Base-by-base conservation (phyloP, 2,797 vertebrate genomes). In the Premnoplex brunnescens region DNA sequence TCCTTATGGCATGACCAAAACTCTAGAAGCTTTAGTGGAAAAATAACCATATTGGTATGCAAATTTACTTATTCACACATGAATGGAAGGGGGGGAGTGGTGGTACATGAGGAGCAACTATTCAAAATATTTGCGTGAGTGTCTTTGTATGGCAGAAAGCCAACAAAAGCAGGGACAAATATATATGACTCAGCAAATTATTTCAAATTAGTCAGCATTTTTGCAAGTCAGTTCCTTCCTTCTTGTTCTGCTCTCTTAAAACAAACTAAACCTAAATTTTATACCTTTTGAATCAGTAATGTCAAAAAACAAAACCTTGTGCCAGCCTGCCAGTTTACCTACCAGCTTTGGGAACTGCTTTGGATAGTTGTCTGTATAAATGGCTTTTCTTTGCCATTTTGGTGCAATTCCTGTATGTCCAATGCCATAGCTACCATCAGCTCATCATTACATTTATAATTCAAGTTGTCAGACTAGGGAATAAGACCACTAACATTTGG, bases 21-120 rank as follows among this genome's bases (percentile, higher is more conserved):
- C 96, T 97, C 94, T 96, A 95, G 83, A 95, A 97, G 93, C 96
- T 95, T 94, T 96, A 97, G 93, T 95, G 84, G 85, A 96, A 97
- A 96, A 97, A 96, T 96, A 96, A 95, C 94, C 96, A 96, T 96
- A 96, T 95, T 96, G 96, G 93, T 96, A 97, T 97, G 95, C 96
- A 96, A 96, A 96, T 97, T 95, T 96, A 88, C 95, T 94, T 96
- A 95, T 96, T 96, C 96, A 88, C 95, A 96, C 94, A 94, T 95
- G 96, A 96, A 92, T 93, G 88, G 89, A 75, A 58, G 4, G 56
- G 62, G 58, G 68, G 64, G 68, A n/a, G n/a, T n/a, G 24, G 41
- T 16, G 58, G 85, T 85, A 83, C 88, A 96, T 91, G 95, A 95
- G 72, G 89, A 95, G 83, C 83, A 95, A 94, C 88, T 95, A 96